These are phyloP conservation scores for Pachyuromys duprasi DNA, from an alignment of 2,797 vertebrate genomes.

Conservation along the genomic window DNA sequence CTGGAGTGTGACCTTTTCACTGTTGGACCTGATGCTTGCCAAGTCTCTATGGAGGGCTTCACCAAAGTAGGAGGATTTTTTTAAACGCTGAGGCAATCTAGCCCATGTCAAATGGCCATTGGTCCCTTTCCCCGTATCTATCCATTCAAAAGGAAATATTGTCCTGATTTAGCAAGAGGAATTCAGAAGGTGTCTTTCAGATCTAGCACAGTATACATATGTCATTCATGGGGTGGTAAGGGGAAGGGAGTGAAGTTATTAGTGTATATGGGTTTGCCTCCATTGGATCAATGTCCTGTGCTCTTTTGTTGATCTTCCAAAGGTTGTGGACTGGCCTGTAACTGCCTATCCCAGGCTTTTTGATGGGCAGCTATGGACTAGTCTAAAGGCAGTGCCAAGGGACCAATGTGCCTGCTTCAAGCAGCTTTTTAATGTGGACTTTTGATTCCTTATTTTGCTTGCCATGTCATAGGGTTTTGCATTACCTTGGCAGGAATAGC, in stretches of 20 bases:
- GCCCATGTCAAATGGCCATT: background rate
- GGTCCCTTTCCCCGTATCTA: accelerated
- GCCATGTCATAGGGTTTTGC: background rate
- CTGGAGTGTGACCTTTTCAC: background rate
- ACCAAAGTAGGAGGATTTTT: background rate
- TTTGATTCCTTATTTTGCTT: background rate
- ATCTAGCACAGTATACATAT: background rate
- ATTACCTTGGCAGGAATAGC: background rate
- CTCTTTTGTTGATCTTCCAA: background rate
- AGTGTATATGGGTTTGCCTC: background rate
- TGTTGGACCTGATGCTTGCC: accelerated
- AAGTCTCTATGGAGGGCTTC: background rate
- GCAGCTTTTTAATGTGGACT: background rate
- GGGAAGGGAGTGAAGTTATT: background rate
- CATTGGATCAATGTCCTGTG: background rate
- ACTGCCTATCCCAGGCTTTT: background rate
- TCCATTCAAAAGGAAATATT: background rate
- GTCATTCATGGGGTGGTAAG: background rate
- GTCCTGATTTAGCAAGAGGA: background rate
- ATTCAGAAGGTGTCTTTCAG: background rate
- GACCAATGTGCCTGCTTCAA: background rate
- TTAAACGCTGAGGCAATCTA: background rate
- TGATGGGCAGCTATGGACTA: background rate
- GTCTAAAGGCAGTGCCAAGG: background rate
- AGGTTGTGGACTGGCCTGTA: background rate